Conservation (phyloP, 1,140 invertebrate species). For the Eciton burchellii region DNA sequence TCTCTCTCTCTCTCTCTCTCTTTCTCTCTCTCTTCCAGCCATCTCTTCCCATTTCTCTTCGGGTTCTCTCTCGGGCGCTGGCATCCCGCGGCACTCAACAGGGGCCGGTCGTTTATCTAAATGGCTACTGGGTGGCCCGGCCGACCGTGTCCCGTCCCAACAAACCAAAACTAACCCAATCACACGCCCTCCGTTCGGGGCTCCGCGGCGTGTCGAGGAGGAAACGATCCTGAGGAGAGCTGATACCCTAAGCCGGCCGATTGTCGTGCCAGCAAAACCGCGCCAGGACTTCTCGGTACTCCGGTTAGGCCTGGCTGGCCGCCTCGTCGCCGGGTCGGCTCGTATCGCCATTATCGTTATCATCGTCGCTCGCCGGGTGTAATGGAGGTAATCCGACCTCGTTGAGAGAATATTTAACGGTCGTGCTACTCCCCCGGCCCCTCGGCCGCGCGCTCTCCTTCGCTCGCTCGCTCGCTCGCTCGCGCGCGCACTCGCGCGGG, state of each 20-base stretch:
- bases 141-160: conserved; percentile 67
- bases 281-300: conserved; percentile 41
- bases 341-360: conserved; percentile 54
- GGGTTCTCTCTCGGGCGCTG: conserved; percentile 34
- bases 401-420: conserved; percentile 76
- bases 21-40: conserved; percentile 19
- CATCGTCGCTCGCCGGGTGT: conserved; percentile 65
- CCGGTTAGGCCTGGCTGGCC: conserved; percentile 19
- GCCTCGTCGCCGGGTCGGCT: conserved; percentile 18
- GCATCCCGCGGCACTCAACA: conserved; percentile 79
- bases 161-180: conserved; percentile 81
- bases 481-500: conserved; percentile 33
- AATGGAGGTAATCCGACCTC: conserved; percentile 75
- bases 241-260: conserved; percentile 53
- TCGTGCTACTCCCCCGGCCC: conserved; percentile 21
- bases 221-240: conserved; percentile 69
- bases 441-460: neutral
- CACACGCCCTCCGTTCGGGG: conserved; percentile 69
- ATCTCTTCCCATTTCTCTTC: conserved; percentile 28
- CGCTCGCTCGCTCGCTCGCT: neutral
- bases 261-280: conserved; percentile 55
- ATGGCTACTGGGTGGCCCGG: conserved; percentile 85
- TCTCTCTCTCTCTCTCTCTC: conserved; percentile 13
- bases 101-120: conserved; percentile 84
- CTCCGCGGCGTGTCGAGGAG: conserved; percentile 52